These are phyloP conservation scores for Lutraria lutraria DNA, from an alignment of 2,888 invertebrate species.

Conservation along the genomic window DNA sequence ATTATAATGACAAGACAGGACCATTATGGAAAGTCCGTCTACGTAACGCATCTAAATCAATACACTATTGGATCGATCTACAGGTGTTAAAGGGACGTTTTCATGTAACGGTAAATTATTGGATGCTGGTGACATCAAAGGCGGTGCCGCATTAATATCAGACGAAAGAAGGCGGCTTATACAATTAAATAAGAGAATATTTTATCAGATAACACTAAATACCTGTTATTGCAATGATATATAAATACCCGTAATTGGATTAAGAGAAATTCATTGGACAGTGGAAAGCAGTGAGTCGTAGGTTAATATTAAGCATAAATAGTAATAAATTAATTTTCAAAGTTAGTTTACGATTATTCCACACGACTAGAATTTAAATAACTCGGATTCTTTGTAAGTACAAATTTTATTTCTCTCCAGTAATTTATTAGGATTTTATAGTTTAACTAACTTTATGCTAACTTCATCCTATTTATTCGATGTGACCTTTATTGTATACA, in stretches of 20 bases:
- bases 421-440: no score
- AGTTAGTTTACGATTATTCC: neutral
- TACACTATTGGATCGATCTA: slow-evolving; percentile 37
- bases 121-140: slow-evolving; percentile 54
- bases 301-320: neutral
- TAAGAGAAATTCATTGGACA: slow-evolving; percentile 34
- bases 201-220: slow-evolving; percentile 26
- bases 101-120: slow-evolving; percentile 47
- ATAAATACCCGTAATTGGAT: slow-evolving; percentile 56
- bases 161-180: slow-evolving; percentile 44
- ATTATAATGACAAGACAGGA: neutral
- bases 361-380: neutral
- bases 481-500: no score
- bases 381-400: neutral
- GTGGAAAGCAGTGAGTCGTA: neutral
- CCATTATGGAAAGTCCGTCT: neutral
- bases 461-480: no score
- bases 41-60: slow-evolving; percentile 40
- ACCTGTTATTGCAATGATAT: neutral
- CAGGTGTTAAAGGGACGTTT: slow-evolving; percentile 26
- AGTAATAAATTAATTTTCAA: neutral
- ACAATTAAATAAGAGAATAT: slow-evolving; percentile 17
- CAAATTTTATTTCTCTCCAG: neutral
- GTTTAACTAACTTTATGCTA: no score
- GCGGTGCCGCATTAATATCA: slow-evolving; percentile 43